These are phyloP conservation scores for Philaethria dido DNA, from an alignment of 2,888 invertebrate genomes.

Conservation along the genomic window DNA sequence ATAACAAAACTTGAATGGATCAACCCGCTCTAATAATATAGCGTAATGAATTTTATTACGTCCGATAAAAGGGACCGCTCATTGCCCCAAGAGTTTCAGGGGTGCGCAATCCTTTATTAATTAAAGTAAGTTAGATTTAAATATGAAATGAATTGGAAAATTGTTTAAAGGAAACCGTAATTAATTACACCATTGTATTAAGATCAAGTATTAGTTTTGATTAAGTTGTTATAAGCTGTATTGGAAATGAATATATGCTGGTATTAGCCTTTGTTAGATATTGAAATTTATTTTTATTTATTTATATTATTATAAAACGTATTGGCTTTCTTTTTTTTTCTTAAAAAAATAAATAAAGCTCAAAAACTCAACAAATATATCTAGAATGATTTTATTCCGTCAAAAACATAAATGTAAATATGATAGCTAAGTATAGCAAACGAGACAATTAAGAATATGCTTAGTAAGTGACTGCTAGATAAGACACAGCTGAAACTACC, in stretches of 20 bases:
- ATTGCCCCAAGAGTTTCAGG: conserved; percentile 26
- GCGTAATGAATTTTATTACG: conserved; percentile 31
- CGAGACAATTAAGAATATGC: too few relatives aligned
- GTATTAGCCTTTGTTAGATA: too few relatives aligned
- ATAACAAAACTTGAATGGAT: conserved; percentile 7
- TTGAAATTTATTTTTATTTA: too few relatives aligned
- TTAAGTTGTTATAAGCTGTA: not conserved
- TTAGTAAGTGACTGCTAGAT: too few relatives aligned
- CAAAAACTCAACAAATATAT: too few relatives aligned
- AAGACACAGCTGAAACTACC: too few relatives aligned
- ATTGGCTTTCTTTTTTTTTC: too few relatives aligned
- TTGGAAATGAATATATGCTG: not conserved
- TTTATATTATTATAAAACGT: too few relatives aligned
- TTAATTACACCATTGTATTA: not conserved
- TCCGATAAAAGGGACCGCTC: conserved; percentile 26
- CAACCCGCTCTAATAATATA: conserved; percentile 19
- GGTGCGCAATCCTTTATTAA: conserved; percentile 28
- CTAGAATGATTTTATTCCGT: too few relatives aligned
- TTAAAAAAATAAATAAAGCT: too few relatives aligned
- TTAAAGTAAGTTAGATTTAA: conserved; percentile 28
- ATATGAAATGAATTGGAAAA: conserved; percentile 29
- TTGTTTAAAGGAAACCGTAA: conserved; percentile 8
- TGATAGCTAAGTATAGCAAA: too few relatives aligned
- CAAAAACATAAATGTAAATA: too few relatives aligned
- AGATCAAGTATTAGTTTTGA: not conserved